A percentile compares a stretch with the other conserved stretches of the same genome.
Conservation (phyloP, 2,113 vertebrate species). For the Phrynocephalus versicolor region DNA sequence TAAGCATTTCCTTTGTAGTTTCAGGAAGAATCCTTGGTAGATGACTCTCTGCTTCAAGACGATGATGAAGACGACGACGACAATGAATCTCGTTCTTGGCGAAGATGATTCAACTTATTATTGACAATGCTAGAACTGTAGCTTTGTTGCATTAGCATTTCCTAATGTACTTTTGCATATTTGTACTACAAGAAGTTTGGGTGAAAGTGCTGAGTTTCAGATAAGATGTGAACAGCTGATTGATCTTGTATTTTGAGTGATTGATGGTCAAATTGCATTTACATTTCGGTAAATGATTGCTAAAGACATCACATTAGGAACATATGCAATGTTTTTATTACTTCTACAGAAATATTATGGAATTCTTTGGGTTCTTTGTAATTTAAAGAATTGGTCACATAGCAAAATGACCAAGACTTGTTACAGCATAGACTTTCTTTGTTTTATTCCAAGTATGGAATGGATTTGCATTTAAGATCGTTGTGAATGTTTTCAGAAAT, state of each 20-base stretch:
- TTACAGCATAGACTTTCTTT: slow-evolving; percentile 80
- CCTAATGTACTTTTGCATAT: slow-evolving; percentile 83
- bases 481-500: slow-evolving; percentile 84
- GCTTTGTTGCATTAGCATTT: slow-evolving; percentile 83
- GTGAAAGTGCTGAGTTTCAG: slow-evolving; percentile 76
- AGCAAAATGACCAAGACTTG: slow-evolving; percentile 78
- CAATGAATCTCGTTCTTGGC: slow-evolving; percentile 94
- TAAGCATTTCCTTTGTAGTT: slow-evolving; percentile 76
- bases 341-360: slow-evolving; percentile 78
- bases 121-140: slow-evolving; percentile 72
- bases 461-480: slow-evolving; percentile 84
- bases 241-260: slow-evolving; percentile 77
- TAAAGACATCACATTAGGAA: slow-evolving; percentile 82
- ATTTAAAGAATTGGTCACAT: slow-evolving; percentile 80
- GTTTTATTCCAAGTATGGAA: slow-evolving; percentile 81
- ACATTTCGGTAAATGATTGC: slow-evolving; percentile 86
- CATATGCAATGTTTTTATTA: slow-evolving; percentile 88
- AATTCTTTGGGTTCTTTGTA: slow-evolving; percentile 83
- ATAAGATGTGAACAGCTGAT: slow-evolving; percentile 77
- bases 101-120: slow-evolving; percentile 88
- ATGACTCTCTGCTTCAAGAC: slow-evolving; percentile 92
- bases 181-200: slow-evolving; percentile 80
- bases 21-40: slow-evolving; percentile 91
- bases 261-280: slow-evolving; percentile 85
- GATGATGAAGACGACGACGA: slow-evolving; percentile 98